Evolutionary conservation across 2,113 vertebrate species (phyloP), one percentile per base, ranked within the genome.

Genomic region (Vidua macroura): DNA sequence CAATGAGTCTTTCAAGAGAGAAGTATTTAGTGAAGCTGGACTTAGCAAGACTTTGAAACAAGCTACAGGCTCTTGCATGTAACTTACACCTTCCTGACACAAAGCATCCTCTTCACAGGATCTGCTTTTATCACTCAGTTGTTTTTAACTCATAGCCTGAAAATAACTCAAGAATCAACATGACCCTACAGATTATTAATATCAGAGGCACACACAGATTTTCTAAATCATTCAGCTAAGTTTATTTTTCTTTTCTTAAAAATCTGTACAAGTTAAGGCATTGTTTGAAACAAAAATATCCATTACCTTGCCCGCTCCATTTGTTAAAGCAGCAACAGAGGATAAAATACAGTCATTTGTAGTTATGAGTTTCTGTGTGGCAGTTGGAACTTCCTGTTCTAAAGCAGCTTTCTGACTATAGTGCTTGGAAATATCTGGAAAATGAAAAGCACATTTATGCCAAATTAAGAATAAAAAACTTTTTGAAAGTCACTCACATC

Each of bases 341-440:
- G 99, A 99, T 68, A 99, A 98, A 96, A 99, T 98, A 92, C 99
- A 99, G 90, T 99, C 99, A 53, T 99, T 99, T 48, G 99, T 99
- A 93, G 99, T 99, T 79, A 98, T 86, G 37, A 99, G 98, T 95
- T 99, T 99, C 98, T 99, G 99, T 5, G 99, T 99, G 90, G 98
- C 96, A n/a, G 98, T 99, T 53, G 99, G 99, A 92, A 99, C 97
- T 48, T 99, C 99, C 92, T 98, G 98, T 92, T 99, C 99, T 89
- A 99, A 97, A 75, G 97, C 49, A 70, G 98, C 98, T 97, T 99
- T 99, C 92, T 99, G 99, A 97, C 97, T 99, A 96, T 99, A 99
- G 96, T 99, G 99, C 95, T 99, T 99, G 46, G 98, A 99, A 97
- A 99, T 98, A 94, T 99, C 99, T 99, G 96, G 48, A 96, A 95